Evolutionary conservation across 2,113 vertebrate genomes (phyloP), one percentile per base, ranked within the genome.

Genomic region (Anolis carolinensis): DNA sequence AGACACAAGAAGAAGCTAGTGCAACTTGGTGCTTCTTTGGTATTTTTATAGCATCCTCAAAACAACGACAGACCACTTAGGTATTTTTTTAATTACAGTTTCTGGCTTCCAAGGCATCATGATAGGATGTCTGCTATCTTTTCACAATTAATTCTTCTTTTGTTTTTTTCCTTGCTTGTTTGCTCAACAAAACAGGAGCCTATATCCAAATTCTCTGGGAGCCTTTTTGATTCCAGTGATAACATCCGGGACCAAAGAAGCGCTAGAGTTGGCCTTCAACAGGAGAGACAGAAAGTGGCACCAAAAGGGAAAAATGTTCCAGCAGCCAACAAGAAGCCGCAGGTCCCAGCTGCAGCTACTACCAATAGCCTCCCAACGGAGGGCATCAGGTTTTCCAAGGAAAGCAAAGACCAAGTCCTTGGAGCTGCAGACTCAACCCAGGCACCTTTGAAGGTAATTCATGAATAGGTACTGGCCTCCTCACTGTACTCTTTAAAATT

Each of bases 191-290:
- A 70, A 23, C 81, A 97, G 96, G 95, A 95, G 25, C 90, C 91
- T 9, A 72, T 87, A 36, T 92, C 90, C 88, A 94, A 94, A 93
- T 96, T 95, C 94, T 93, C 94, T 0, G 91, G 89, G 75, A 94
- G 91, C 79, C 88, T 95, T 71, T 96, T 95, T 82, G 94, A 92
- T 73, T 82, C 50, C 0, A 52, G 90, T 0, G 79, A 89, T 13
- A 81, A 63, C 3, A 9, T 70, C 14, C 82, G 72, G 67, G 83
- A 91, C 34, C 89, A 93, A 79, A 89, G 86, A 88, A 95, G 90
- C 30, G 75, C 85, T 36, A 93, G 89, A 85, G 39, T 82, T 48
- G 83, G 87, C 63, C 89, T 86, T 62, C 86, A 67, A 50, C 63
- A 68, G 36, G 95, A 96, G 39, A 95, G 95, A 88, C 95, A 94